These are phyloP conservation scores for Alosa sapidissima DNA, from an alignment of 2,797 vertebrate genomes.

Conservation along the genomic window DNA sequence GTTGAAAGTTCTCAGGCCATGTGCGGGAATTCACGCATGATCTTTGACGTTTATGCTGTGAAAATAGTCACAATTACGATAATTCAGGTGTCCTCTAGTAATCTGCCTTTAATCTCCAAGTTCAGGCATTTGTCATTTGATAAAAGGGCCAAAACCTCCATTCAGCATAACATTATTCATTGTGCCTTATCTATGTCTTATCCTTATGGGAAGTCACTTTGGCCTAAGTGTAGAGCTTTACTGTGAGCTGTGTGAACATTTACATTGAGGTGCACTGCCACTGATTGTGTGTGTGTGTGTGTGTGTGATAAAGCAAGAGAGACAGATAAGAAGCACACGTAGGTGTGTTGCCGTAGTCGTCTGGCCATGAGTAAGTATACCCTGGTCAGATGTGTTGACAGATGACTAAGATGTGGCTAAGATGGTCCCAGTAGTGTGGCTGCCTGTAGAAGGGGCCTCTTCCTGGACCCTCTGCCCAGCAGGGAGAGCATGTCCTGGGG, in stretches of 20 bases:
- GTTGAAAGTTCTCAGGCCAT: no score
- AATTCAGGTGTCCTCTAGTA: not conserved
- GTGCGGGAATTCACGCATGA: no score
- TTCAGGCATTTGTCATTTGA: not conserved
- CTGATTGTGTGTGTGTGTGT: not conserved
- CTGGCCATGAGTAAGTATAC: not conserved
- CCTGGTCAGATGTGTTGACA: conserved; percentile 22
- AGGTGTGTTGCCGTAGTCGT: not conserved
- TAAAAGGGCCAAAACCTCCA: not conserved
- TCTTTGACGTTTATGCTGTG: no score
- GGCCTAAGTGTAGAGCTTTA: not conserved
- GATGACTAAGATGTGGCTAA: conserved; percentile 32
- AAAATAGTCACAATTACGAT: no score
- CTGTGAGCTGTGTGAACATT: not conserved
- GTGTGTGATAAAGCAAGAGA: not conserved
- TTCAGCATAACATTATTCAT: not conserved
- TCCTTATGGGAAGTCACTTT: not conserved
- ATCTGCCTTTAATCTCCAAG: not conserved
- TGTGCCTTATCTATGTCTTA: not conserved
- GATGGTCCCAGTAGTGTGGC: conserved; percentile 8
- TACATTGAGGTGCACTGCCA: not conserved
- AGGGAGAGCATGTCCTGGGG: conserved; percentile 53
- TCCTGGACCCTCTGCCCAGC: conserved; percentile 61
- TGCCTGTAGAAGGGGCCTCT: conserved; percentile 49
- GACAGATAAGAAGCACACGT: not conserved